Conservation (phyloP, 2,797 vertebrate species). For the Benthosema pterotum region DNA sequence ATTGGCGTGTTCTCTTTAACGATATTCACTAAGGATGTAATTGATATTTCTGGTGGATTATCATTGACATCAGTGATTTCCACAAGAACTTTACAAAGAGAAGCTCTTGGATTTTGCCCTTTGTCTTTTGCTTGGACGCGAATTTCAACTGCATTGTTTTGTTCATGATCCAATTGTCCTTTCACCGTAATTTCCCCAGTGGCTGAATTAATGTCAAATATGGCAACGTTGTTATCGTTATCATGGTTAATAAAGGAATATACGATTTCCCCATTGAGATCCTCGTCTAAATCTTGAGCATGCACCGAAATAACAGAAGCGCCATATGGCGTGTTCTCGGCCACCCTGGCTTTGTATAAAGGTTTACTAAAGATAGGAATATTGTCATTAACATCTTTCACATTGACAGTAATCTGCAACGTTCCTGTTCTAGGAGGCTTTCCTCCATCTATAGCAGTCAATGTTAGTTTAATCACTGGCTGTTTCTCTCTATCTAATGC, state of each 20-base stretch:
- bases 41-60: constrained; percentile 85
- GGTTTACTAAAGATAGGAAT: constrained; percentile 80
- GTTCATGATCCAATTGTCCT: constrained; percentile 86
- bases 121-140: constrained; percentile 88
- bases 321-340: constrained; percentile 80
- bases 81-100: constrained; percentile 87
- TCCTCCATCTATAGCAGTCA: constrained; percentile 89
- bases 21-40: constrained; percentile 84
- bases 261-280: constrained; percentile 83
- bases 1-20: constrained; percentile 83
- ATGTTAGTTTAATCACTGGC: constrained; percentile 77
- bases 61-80: constrained; percentile 89
- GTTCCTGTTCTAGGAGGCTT: constrained; percentile 84
- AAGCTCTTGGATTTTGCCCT: constrained; percentile 79
- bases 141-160: constrained; percentile 85
- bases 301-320: constrained; percentile 81
- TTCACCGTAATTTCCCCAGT: constrained; percentile 86
- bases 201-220: constrained; percentile 80
- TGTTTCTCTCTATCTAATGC: constrained; percentile 87
- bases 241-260: constrained; percentile 89
- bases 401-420: constrained; percentile 80
- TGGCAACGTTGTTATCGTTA: constrained; percentile 77
- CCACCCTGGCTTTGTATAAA: constrained; percentile 78
- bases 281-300: constrained; percentile 87
- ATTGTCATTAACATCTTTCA: constrained; percentile 88